Evolutionary conservation across 2,113 vertebrate species (phyloP).

Genomic region (Megaleporinus macrocephalus): DNA sequence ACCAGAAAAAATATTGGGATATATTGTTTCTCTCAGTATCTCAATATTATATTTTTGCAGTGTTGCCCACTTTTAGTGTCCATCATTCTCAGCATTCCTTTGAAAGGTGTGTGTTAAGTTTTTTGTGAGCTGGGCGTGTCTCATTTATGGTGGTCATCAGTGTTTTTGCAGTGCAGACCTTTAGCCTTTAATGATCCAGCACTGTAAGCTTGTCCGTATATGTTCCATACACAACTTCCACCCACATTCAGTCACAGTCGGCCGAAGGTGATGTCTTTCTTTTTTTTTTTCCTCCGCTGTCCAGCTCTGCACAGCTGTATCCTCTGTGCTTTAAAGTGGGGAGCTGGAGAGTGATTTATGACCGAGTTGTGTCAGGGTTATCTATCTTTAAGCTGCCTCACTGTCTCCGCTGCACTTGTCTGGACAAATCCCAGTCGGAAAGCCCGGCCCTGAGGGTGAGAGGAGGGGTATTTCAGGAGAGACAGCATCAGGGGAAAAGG

Average conservation of each 20-base stretch:
- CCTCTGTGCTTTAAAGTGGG: not conserved
- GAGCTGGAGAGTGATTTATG: slow-evolving; percentile 30
- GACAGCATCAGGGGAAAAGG: slow-evolving; percentile 4
- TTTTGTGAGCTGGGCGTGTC: slow-evolving; percentile 15
- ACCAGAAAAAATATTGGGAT: too few relatives aligned
- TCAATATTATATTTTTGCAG: too few relatives aligned
- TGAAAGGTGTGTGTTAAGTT: slow-evolving; percentile 34
- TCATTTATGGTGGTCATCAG: not conserved
- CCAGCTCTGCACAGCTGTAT: not conserved
- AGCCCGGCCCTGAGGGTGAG: slow-evolving; percentile 26
- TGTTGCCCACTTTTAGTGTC: too few relatives aligned
- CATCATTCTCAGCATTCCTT: slow-evolving; percentile 7
- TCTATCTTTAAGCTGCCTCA: slow-evolving; percentile 36
- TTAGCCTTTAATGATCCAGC: not conserved
- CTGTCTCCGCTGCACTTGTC: slow-evolving; percentile 35
- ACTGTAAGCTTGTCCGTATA: not conserved
- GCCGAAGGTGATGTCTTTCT: not conserved
- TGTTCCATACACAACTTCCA: not conserved
- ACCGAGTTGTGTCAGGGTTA: slow-evolving; percentile 23
- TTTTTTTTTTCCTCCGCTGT: not conserved
- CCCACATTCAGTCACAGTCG: not conserved
- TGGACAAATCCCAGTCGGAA: slow-evolving; percentile 37
- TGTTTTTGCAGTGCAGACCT: not conserved
- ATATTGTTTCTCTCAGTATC: too few relatives aligned
- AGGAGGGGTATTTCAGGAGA: slow-evolving; percentile 49